Percentiles rank a stretch among this genome's conserved stretches.
Evolutionary conservation across 2,113 vertebrate genomes (phyloP).

Genomic region (Oryzias javanicus): DNA sequence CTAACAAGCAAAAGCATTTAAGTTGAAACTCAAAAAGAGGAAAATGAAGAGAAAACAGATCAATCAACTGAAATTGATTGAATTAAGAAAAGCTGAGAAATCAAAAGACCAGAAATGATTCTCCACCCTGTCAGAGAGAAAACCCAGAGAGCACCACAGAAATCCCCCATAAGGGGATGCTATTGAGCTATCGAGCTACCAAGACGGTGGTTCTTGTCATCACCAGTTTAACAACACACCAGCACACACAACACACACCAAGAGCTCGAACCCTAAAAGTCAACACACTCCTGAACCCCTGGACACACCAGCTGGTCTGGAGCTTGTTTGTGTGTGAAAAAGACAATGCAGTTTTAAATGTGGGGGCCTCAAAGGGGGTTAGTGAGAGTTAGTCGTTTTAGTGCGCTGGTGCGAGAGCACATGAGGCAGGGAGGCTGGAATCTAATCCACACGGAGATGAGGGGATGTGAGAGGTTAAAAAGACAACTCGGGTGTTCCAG

Average conservation of each 20-base stretch:
- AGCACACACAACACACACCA: constrained; percentile 50
- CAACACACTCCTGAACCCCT: constrained; percentile 32
- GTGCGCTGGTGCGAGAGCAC: constrained; percentile 40
- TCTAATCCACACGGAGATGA: constrained; percentile 21
- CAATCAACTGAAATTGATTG: constrained; percentile 17
- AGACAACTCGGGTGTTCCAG: not conserved
- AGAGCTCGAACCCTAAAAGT: constrained; percentile 36
- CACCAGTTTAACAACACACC: constrained; percentile 47
- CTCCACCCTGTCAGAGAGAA: constrained; percentile 60
- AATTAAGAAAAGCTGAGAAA: constrained; percentile 8
- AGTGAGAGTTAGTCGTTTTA: constrained; percentile 76
- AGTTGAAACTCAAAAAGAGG: constrained; percentile 7
- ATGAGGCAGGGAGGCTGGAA: not conserved
- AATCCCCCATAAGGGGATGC: constrained; percentile 52
- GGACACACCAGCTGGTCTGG: constrained; percentile 12
- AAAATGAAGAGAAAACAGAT: constrained; percentile 10
- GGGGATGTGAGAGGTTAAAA: constrained; percentile 8
- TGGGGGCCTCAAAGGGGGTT: constrained; percentile 31
- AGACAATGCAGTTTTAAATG: constrained; percentile 39
- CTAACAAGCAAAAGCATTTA: constrained; percentile 32
- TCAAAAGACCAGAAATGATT: constrained; percentile 16
- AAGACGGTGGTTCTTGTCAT: constrained; percentile 28
- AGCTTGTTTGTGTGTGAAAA: constrained; percentile 29
- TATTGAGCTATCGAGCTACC: constrained; percentile 34
- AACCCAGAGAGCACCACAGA: constrained; percentile 48